These are phyloP conservation scores for Ips nitidus DNA, from an alignment of 1,140 invertebrate genomes.

Conservation along the genomic window DNA sequence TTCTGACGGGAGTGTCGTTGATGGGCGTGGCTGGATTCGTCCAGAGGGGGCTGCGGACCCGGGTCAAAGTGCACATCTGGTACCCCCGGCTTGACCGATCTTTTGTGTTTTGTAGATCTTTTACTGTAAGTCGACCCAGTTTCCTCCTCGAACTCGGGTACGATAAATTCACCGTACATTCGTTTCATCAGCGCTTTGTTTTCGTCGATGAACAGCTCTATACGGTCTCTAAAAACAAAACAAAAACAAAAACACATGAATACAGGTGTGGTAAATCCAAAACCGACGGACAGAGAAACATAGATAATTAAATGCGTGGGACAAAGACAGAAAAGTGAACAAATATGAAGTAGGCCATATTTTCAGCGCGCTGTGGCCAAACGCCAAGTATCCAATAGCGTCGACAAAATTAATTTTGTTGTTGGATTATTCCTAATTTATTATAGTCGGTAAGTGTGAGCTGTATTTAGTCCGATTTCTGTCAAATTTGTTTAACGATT, in stretches of 20 bases:
- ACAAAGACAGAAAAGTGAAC: too few relatives aligned
- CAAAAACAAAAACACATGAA: background rate
- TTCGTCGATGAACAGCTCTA: slow-evolving; percentile 89
- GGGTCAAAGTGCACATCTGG: slow-evolving; percentile 55
- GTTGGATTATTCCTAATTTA: too few relatives aligned
- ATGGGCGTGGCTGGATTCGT: slow-evolving; percentile 52
- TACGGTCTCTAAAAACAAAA: slow-evolving; percentile 70
- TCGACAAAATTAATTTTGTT: too few relatives aligned
- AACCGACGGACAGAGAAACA: too few relatives aligned
- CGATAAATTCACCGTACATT: slow-evolving; percentile 87
- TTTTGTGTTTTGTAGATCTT: slow-evolving; percentile 56
- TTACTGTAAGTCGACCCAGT: slow-evolving; percentile 42
- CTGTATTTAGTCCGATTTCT: too few relatives aligned
- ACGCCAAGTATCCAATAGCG: too few relatives aligned
- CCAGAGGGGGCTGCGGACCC: slow-evolving; percentile 45
- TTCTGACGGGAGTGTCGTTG: slow-evolving; percentile 58
- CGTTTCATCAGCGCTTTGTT: slow-evolving; percentile 90
- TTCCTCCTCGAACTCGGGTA: slow-evolving; percentile 54
- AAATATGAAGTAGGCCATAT: too few relatives aligned
- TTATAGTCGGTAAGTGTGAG: too few relatives aligned
- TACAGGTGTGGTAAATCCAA: too few relatives aligned
- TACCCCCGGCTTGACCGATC: slow-evolving; percentile 57
- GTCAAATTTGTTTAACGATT: too few relatives aligned
- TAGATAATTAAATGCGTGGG: too few relatives aligned
- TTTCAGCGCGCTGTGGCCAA: too few relatives aligned